These are phyloP conservation scores for Leptinotarsa rubiginosa DNA, from an alignment of 2,888 invertebrate species.

Conservation along the genomic window DNA sequence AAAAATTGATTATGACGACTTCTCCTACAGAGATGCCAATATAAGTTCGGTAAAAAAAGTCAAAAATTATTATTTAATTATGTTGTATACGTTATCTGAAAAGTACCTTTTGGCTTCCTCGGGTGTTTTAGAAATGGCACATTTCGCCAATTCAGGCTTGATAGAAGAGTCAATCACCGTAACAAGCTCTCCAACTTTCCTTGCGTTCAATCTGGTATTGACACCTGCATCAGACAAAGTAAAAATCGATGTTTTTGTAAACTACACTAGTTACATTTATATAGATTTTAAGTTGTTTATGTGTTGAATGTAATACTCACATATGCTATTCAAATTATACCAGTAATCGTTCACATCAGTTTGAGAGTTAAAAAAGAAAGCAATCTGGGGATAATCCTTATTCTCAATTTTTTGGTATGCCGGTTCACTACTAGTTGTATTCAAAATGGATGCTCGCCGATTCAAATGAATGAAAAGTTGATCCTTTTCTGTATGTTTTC, in stretches of 20 bases:
- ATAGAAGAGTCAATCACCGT: constrained; percentile 66
- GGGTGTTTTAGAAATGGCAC: constrained; percentile 64
- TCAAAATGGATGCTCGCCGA: constrained; percentile 70
- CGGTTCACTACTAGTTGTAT: constrained; percentile 74
- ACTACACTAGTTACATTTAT: background rate
- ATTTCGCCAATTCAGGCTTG: constrained; percentile 67
- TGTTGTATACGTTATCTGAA: too few relatives aligned
- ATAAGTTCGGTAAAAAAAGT: too few relatives aligned
- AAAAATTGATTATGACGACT: too few relatives aligned
- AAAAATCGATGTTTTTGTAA: background rate
- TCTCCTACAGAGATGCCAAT: too few relatives aligned
- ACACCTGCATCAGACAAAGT: constrained; percentile 57
- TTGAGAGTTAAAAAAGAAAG: constrained; percentile 69
- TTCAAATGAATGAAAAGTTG: constrained; percentile 80
- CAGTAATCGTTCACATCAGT: constrained; percentile 75
- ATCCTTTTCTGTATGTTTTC: constrained; percentile 75
- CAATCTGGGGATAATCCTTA: constrained; percentile 70
- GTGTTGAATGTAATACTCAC: constrained; percentile 55
- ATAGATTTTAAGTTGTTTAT: background rate
- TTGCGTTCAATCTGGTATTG: constrained; percentile 73
- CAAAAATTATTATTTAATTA: too few relatives aligned
- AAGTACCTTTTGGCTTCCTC: constrained; percentile 63
- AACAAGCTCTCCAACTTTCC: constrained; percentile 61
- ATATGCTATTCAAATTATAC: constrained; percentile 76
- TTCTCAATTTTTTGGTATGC: constrained; percentile 74